Evolutionary conservation across 2,113 vertebrate species (phyloP), one percentile per base, ranked within the genome.

Genomic region (Girardinichthys multiradiatus): DNA sequence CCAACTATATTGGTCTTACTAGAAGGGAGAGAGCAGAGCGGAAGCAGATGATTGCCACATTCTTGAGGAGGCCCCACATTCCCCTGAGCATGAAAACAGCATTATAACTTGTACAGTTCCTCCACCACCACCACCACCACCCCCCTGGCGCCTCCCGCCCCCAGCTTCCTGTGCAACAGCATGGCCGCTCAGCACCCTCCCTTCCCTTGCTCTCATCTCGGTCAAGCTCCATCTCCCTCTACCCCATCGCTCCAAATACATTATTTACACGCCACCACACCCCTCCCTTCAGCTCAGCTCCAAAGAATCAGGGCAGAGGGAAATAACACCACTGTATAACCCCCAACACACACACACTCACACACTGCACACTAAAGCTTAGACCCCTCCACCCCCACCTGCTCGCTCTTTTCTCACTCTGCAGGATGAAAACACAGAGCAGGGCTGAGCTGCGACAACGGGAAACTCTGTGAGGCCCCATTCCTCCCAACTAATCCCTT

Each of bases 401-500:
- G 85, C 88, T 87, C 76, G 57, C 80, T 89, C 86, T 88, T 90
- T 90, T 74, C 84, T 92, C 83, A 91, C 93, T 94, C 92, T 77
- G 90, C 84, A 76, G 86, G 91, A 79, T 81, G 88, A 77, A 90
- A 94, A 92, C 76, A 89, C 80, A 82, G 90, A 84, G 71, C 82
- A 79, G 74, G 91, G 89, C 91, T 89, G 77, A 70, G 70, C 80
- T 90, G 90, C 88, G 91, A 94, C 95, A 94, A 92, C 88, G 93
- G 92, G 91, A 94, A 94, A 92, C 88, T 92, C 88, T 78, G 84
- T 87, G 92, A 92, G 89, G 86, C 86, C 91, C 92, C 74, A 72
- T 64, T 90, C 83, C 90, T 86, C 87, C 48, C 82, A 88, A 92
- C 90, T 91, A 94, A 93, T 93, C 93, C 93, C 92, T 89, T 88